Evolutionary conservation across 2,888 invertebrate genomes (phyloP).

Genomic region (Melieria crassipennis): DNA sequence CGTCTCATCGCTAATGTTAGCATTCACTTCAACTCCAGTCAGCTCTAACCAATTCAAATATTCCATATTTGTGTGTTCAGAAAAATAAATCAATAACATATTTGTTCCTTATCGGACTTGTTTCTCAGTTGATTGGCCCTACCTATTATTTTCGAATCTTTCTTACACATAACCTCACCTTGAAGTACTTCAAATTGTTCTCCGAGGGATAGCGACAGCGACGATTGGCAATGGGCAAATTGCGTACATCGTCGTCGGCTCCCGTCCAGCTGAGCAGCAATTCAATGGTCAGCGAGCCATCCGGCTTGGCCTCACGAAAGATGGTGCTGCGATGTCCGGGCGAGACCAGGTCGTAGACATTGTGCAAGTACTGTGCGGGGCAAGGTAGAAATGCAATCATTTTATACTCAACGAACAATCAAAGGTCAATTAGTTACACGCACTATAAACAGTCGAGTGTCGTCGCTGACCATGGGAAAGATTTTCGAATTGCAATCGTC

Average conservation of each 20-base stretch:
- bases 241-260: constrained; percentile 54
- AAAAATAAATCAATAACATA: no score
- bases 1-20: no score
- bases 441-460: background rate
- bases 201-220: constrained; percentile 61
- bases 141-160: no score
- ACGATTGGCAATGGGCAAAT: constrained; percentile 56
- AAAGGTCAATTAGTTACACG: background rate
- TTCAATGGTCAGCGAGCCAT: constrained; percentile 47
- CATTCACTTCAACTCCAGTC: no score
- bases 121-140: no score
- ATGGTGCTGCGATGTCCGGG: constrained; percentile 49
- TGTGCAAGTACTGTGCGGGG: constrained; percentile 53
- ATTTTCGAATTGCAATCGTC: constrained; percentile 48
- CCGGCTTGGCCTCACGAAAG: constrained; percentile 38
- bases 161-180: constrained; percentile 41
- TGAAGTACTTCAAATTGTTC: constrained; percentile 55
- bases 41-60: no score
- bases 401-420: background rate
- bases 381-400: background rate
- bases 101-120: no score
- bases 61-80: no score
- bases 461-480: constrained; percentile 33
- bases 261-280: constrained; percentile 47
- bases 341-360: constrained; percentile 53